Evolutionary conservation across 2,113 vertebrate genomes (phyloP).

Genomic region (Ascaphus truei): DNA sequence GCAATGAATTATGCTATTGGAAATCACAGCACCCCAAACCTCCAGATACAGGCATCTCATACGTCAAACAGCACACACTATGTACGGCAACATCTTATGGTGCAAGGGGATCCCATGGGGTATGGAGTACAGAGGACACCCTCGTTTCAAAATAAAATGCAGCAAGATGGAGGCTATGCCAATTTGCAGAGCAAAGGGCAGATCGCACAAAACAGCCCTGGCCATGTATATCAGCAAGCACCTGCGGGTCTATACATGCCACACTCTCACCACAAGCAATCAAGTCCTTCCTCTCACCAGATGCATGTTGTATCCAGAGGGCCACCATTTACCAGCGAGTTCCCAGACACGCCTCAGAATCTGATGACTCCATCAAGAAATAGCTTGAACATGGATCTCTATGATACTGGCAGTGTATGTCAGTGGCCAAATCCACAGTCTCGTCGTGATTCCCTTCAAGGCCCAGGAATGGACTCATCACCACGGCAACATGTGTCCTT

Average conservation of each 20-base stretch:
- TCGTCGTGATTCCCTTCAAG: slow-evolving; percentile 74
- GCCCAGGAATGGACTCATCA: slow-evolving; percentile 62
- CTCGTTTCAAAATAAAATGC: slow-evolving; percentile 91
- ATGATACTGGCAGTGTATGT: slow-evolving; percentile 62
- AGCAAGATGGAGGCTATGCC: slow-evolving; percentile 71
- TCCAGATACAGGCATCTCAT: slow-evolving; percentile 70
- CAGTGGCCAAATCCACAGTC: slow-evolving; percentile 71
- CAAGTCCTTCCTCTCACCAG: slow-evolving; percentile 82
- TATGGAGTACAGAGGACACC: slow-evolving; percentile 89
- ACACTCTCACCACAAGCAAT: slow-evolving; percentile 81
- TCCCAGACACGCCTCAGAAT: slow-evolving; percentile 76
- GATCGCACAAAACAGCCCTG: slow-evolving; percentile 65
- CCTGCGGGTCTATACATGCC: slow-evolving; percentile 68
- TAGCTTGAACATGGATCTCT: slow-evolving; percentile 89
- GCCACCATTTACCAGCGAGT: slow-evolving; percentile 73
- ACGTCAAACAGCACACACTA: slow-evolving; percentile 74
- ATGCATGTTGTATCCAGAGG: slow-evolving; percentile 80
- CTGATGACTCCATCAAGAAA: slow-evolving; percentile 80
- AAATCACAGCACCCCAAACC: slow-evolving; percentile 61
- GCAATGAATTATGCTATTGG: slow-evolving; percentile 76
- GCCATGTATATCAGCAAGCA: slow-evolving; percentile 67
- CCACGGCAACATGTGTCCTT: slow-evolving; percentile 74
- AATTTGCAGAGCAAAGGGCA: slow-evolving; percentile 76
- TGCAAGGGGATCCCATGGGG: slow-evolving; percentile 64
- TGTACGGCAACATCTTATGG: slow-evolving; percentile 75